phyloP scores from a whole-genome alignment of 1,140 invertebrate species.

The Oryzaephilus surinamensis region DNA sequence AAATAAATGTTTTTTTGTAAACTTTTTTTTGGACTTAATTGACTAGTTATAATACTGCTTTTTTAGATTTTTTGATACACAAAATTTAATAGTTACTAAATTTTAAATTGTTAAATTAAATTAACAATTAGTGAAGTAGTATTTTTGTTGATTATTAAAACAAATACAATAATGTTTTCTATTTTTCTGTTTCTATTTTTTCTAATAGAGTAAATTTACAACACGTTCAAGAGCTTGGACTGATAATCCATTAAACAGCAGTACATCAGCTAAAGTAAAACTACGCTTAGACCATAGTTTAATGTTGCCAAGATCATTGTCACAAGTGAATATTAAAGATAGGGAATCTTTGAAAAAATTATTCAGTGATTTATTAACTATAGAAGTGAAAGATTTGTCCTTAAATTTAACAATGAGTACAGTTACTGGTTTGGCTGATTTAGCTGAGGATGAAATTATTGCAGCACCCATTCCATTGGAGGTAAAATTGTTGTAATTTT shows the following conservation, averaged over 20 bases:
- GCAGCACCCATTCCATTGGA: conserved; percentile 67
- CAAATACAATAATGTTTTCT: no score
- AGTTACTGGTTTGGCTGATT: conserved; percentile 63
- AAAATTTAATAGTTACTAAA: no score
- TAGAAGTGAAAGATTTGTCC: conserved; percentile 53
- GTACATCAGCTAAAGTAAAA: conserved; percentile 29
- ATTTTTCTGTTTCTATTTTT: no score
- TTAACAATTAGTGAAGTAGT: no score
- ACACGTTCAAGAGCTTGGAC: conserved; percentile 60
- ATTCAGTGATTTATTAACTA: conserved; percentile 44
- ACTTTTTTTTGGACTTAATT: no score
- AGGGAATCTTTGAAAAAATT: conserved; percentile 35
- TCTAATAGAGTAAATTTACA: conserved; percentile 57
- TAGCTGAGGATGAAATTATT: conserved; percentile 77
- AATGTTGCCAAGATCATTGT: conserved; percentile 18
- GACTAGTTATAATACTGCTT: no score
- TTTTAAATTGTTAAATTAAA: no score
- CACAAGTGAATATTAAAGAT: conserved; percentile 31
- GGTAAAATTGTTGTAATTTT: conserved; percentile 37
- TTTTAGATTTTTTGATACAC: no score
- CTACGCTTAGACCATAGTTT: conserved; percentile 51
- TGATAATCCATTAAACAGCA: conserved; percentile 43
- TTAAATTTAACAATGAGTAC: conserved; percentile 71
- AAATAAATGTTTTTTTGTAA: no score
- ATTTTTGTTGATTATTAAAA: no score